Evolutionary conservation across 2,888 invertebrate species (phyloP).

Genomic region (Anoncus sp.): DNA sequence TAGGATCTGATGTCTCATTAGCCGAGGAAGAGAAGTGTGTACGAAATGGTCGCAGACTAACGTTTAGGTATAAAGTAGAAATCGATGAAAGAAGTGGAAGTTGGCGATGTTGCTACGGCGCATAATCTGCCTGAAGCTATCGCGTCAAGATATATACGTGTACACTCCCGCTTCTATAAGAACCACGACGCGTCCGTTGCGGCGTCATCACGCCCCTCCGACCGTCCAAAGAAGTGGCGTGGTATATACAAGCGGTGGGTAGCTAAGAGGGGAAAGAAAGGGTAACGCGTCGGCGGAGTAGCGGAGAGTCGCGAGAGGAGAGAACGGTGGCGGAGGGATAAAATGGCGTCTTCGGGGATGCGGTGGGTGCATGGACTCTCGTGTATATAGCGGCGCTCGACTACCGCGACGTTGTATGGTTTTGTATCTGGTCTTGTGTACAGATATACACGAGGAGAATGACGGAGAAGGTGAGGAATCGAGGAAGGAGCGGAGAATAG

Average conservation of each 20-base stretch:
- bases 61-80: conserved; percentile 2
- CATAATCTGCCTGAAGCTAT: conserved; percentile 22
- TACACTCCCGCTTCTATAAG: conserved; percentile 33
- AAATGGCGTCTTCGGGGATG: conserved; percentile 48
- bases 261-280: conserved; percentile 4
- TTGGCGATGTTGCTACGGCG: conserved; percentile 26
- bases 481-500: conserved; percentile 32
- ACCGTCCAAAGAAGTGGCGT: conserved; percentile 14
- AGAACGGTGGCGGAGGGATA: conserved; percentile 19
- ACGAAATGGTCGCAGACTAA: conserved; percentile 17
- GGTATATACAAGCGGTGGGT: background rate
- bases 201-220: conserved; percentile 27
- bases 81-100: conserved; percentile 9
- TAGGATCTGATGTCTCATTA: too few relatives aligned
- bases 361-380: conserved; percentile 55
- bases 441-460: conserved; percentile 13
- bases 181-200: conserved; percentile 40
- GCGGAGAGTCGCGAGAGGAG: conserved; percentile 42
- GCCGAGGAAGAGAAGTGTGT: conserved; percentile 20
- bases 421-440: conserved; percentile 10
- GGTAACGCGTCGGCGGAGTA: conserved; percentile 47
- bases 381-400: conserved; percentile 24
- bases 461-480: conserved; percentile 37
- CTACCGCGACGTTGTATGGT: conserved; percentile 19
- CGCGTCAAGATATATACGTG: conserved; percentile 10